A percentile compares a stretch with the other conserved stretches of the same genome.
These are phyloP conservation scores for Tonatia bakeri DNA, from an alignment of 2,113 vertebrate genomes.

Conservation along the genomic window DNA sequence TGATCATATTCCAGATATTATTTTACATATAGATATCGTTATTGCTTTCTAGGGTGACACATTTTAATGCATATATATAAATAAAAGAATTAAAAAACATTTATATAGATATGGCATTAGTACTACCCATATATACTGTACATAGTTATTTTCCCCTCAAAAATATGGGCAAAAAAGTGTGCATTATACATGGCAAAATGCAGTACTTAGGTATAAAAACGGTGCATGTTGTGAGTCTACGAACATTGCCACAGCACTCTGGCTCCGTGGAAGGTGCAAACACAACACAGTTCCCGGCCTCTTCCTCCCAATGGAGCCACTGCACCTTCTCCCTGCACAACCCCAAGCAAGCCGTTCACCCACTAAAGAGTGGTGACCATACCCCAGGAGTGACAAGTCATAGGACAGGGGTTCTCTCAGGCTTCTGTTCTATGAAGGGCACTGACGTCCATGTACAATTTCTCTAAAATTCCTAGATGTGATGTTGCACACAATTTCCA, in stretches of 20 bases:
- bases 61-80: no score
- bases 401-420: neutral
- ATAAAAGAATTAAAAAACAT: no score
- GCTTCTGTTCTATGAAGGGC: neutral
- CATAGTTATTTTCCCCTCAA: no score
- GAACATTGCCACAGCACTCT: neutral
- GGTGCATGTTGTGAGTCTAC: neutral
- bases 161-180: no score
- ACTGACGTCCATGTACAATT: neutral
- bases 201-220: no score
- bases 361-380: neutral
- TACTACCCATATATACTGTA: no score
- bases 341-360: neutral
- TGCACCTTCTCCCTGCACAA: neutral
- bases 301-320: neutral
- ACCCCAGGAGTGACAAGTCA: neutral
- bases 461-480: neutral
- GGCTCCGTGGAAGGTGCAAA: neutral
- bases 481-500: neutral
- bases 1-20: no score
- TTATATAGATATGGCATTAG: no score
- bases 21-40: no score
- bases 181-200: no score
- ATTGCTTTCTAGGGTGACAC: no score
- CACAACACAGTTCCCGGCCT: neutral